Evolutionary conservation across 2,113 vertebrate species (phyloP).

Genomic region (Butorides virescens): DNA sequence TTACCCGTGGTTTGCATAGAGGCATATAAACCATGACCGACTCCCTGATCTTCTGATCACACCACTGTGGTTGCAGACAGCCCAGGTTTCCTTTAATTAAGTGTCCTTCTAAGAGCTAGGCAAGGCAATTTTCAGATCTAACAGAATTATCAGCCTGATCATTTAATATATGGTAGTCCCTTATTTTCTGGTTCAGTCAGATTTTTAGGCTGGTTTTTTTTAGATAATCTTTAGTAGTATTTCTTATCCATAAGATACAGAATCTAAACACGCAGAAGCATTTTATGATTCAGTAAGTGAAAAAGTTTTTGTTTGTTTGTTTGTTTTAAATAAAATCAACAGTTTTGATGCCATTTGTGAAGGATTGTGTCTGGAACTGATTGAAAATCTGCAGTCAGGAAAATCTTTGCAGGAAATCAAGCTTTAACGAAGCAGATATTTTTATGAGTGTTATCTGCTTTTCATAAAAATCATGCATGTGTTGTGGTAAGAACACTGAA

Average conservation of each 20-base stretch:
- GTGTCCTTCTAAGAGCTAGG: neutral
- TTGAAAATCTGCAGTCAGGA: neutral
- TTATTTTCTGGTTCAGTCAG: neutral
- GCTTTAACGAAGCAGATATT: slow-evolving; percentile 14
- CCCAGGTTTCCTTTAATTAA: neutral
- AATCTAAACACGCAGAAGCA: neutral
- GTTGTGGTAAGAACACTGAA: neutral
- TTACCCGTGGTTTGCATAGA: neutral
- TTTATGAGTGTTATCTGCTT: slow-evolving; percentile 34
- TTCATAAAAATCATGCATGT: neutral
- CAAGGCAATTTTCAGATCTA: neutral
- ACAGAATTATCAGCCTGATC: neutral
- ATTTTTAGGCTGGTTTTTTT: neutral
- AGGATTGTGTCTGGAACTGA: neutral
- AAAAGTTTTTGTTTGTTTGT: neutral
- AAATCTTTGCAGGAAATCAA: slow-evolving; percentile 15
- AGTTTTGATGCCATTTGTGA: neutral
- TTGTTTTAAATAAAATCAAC: neutral
- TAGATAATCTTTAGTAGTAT: neutral
- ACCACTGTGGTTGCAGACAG: neutral
- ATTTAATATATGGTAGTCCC: neutral
- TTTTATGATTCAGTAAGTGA: neutral
- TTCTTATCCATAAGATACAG: neutral
- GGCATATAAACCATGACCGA: rapidly evolving
- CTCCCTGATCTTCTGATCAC: neutral